Percentiles rank a stretch among this genome's conserved stretches.
phyloP scores from a whole-genome alignment of 2,113 vertebrate genomes.

The Zootoca vivipara region DNA sequence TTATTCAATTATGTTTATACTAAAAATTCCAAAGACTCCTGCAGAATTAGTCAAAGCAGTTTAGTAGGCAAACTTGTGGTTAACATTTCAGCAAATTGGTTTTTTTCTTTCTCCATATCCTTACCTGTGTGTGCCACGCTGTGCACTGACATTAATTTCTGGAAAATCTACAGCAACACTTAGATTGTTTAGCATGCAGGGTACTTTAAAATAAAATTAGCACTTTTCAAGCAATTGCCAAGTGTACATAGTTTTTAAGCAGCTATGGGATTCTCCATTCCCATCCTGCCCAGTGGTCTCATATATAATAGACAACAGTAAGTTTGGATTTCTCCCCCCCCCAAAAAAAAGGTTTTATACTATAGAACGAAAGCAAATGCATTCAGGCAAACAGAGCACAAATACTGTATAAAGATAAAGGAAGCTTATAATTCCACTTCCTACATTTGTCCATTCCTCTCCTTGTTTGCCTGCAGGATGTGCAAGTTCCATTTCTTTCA shows the following conservation, averaged over 20 bases:
- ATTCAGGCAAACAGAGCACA: slow-evolving; percentile 21
- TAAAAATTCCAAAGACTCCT: slow-evolving; percentile 60
- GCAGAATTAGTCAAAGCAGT: slow-evolving; percentile 51
- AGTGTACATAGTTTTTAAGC: slow-evolving; percentile 25
- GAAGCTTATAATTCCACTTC: slow-evolving; percentile 37
- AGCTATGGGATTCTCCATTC: slow-evolving; percentile 16
- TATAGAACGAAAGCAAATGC: slow-evolving; percentile 29
- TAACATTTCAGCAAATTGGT: slow-evolving; percentile 28
- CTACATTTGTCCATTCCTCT: background rate
- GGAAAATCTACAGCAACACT: background rate
- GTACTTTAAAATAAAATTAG: slow-evolving; percentile 56
- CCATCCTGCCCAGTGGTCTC: slow-evolving; percentile 5
- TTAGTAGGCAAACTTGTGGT: slow-evolving; percentile 51
- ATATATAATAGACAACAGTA: slow-evolving; percentile 75
- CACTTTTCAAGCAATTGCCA: slow-evolving; percentile 41
- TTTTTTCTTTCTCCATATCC: background rate
- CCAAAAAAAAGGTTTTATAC: slow-evolving; percentile 24
- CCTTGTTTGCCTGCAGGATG: background rate
- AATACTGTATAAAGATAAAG: slow-evolving; percentile 52
- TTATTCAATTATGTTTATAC: slow-evolving; percentile 58
- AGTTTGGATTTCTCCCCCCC: background rate
- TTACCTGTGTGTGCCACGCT: slow-evolving; percentile 6
- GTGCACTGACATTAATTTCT: slow-evolving; percentile 32
- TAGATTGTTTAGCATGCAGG: slow-evolving; percentile 15
- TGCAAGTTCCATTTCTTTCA: background rate